Base-by-base conservation (phyloP, 2,797 vertebrate genomes). In the Adrianichthys oophorus region DNA sequence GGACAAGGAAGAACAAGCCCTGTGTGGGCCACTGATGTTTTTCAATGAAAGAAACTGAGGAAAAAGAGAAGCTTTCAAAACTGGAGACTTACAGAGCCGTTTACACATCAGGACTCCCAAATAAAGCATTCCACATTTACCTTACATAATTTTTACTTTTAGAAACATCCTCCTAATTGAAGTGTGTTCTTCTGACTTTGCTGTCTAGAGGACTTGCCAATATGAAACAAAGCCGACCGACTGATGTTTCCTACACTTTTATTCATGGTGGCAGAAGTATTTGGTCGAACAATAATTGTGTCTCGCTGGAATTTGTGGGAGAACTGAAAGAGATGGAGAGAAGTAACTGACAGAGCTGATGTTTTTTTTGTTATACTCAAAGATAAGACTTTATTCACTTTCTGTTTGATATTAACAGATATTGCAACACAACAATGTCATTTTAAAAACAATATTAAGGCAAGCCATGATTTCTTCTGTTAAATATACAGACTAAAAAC, bases 271-370 rank as follows among this genome's bases (percentile, higher is more conserved):
- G 75, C 63, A 58, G 56, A 4, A 73, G 52, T 41, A 42, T 76
- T 74, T 62, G 56, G 26, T 48, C 41, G 44, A 74, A 74, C 57
- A 59, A 56, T 87, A 80, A 87, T 84, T 84, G 78, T 7, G 24
- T 80, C 81, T 81, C 78, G 0, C 73, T 53, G 79, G 85, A 52
- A 80, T 68, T 56, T 64, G 79, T 83, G 74, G 83, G 83, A 59
- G 69, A 67, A 64, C 1, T 32, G 26, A 49, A 24, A 63, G 24
- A 16, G 26, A 56, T 14, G 4, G 2, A 37, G 32, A 37, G 32
- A 37, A 37, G 32, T 37, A 13, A 37, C 32, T 37, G 32, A 37
- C 32, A 37, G 32, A 37, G 32, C 2, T 12, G 32, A 37, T 37
- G 32, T 2, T 21, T 37, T 37, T 37, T 37, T 13, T n/a, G n/a